phyloP scores from a whole-genome alignment of 2,888 invertebrate genomes.

The Thymelicus sylvestris region DNA sequence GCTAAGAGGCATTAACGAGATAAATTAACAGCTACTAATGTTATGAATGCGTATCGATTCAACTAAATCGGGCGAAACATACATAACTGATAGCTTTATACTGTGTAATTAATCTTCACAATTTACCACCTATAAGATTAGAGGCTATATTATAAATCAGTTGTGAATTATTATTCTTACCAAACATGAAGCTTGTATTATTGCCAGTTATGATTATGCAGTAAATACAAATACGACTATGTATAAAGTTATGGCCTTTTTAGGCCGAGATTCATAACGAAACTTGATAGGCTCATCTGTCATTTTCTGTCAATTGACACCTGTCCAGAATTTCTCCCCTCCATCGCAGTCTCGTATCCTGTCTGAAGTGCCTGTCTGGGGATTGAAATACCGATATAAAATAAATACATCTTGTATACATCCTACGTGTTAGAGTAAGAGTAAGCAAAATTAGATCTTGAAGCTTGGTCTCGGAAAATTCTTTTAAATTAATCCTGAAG shows the following conservation, averaged over 20 bases:
- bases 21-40: conserved; percentile 26
- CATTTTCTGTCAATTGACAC: too few species aligned
- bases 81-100: conserved; percentile 27
- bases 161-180: background rate
- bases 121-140: conserved; percentile 12
- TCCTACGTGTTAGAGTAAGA: background rate
- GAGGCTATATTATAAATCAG: conserved; percentile 1
- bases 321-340: too few species aligned
- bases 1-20: conserved; percentile 20
- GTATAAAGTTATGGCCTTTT: too few species aligned
- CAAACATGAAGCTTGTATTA: background rate
- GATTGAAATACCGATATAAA: too few species aligned
- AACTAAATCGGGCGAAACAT: conserved; percentile 20
- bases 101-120: conserved; percentile 16
- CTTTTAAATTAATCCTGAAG: background rate
- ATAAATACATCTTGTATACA: background rate
- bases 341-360: too few species aligned
- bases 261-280: too few species aligned
- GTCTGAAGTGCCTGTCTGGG: too few species aligned
- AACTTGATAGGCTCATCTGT: too few species aligned
- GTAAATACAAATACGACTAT: too few species aligned
- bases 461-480: background rate
- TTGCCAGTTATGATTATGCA: background rate
- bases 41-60: conserved; percentile 21
- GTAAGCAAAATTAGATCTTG: background rate